Conservation (phyloP, 2,888 invertebrate species). For the Seladonia tumulorum region DNA sequence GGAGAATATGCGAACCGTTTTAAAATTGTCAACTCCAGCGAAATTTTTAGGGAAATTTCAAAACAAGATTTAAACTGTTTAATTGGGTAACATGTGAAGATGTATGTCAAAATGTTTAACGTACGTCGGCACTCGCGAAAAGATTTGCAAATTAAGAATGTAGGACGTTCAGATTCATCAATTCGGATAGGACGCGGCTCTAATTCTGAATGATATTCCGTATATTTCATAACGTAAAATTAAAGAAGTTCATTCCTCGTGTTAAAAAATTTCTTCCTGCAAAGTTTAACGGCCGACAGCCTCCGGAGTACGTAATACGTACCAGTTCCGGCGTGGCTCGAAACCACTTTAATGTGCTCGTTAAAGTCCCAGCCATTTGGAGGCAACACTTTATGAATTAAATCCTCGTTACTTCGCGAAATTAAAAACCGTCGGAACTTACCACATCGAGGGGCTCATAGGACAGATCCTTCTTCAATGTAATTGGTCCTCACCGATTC, state of each 20-base stretch:
- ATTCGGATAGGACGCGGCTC: neutral
- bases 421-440: constrained; percentile 75
- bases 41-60: neutral
- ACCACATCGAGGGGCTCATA: constrained; percentile 48
- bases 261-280: constrained; percentile 44
- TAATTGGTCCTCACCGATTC: constrained; percentile 47
- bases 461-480: constrained; percentile 39
- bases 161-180: neutral
- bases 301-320: constrained; percentile 71
- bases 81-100: neutral
- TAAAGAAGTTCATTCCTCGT: constrained; percentile 35
- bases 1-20: neutral
- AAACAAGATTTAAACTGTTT: neutral
- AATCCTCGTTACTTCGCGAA: constrained; percentile 74
- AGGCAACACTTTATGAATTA: constrained; percentile 69
- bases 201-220: constrained; percentile 34
- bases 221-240: constrained; percentile 49
- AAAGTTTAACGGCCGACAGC: constrained; percentile 53
- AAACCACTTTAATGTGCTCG: constrained; percentile 77
- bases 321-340: constrained; percentile 66
- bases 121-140: neutral
- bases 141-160: constrained; percentile 17
- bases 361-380: constrained; percentile 71
- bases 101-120: neutral
- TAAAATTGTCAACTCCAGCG: neutral